Base-by-base conservation (phyloP, 2,113 vertebrate genomes). In the Speoplatyrhinus poulsoni region DNA sequence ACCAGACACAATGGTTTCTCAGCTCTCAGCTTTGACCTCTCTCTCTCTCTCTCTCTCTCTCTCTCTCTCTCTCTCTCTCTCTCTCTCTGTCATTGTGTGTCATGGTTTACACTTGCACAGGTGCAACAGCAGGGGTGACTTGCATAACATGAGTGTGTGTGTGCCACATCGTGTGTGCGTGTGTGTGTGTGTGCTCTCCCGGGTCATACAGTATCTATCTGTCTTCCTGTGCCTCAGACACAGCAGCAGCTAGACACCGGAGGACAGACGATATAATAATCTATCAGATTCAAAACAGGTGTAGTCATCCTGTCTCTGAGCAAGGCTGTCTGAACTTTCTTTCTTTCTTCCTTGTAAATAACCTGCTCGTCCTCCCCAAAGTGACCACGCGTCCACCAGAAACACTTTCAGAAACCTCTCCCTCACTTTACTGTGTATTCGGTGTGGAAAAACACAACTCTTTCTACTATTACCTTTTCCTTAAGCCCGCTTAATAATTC, bases 281-380 rank as follows among this genome's bases (percentile, higher is more conserved):
- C 75, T 88, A 67, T 85, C 75, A 75, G 50, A 82, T 73, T 76
- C 56, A 80, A 85, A 84, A 81, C 82, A 86, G 56, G 62, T 49
- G 67, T 62, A 76, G 79, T 84, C 72, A 55, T 82, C 60, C 60
- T 73, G 71, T 62, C 80, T 64, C 57, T 78, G 63, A 74, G 41
- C 84, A 85, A 82, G 75, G 81, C 58, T 72, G 83, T 83, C 72
- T 76, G 60, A 2, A 76, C 56, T 58, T 9, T 32, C 9, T 32
- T 32, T 58, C 17, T 32, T 26, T 58, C 56, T 12, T 26, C 67
- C 62, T n/a, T 66, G 62, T 7, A 53, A 63, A 13, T 66, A 66
- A 65, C 41, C 41, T 19, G 48, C 15, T 54, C 46, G 6, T n/a
- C 50, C 11, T 67, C 19, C 65, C 75, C 57, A 78, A 66, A 53